These are phyloP conservation scores for Drosophila tripunctata DNA, from an alignment of 2,888 invertebrate species.

Conservation along the genomic window DNA sequence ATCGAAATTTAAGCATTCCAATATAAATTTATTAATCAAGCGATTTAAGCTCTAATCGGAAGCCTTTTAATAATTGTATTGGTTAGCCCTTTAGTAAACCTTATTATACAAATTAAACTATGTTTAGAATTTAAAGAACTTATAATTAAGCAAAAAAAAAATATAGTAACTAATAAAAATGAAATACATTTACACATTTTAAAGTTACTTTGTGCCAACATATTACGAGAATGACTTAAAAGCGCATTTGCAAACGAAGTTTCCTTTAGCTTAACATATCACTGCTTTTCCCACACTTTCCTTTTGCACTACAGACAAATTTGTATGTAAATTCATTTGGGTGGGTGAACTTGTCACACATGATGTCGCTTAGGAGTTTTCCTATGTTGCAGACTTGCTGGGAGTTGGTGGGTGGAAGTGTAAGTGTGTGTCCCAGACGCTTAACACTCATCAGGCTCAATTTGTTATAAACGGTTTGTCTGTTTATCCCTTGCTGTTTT, in stretches of 20 bases:
- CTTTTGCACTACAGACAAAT: conserved; percentile 61
- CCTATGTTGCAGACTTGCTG: conserved; percentile 37
- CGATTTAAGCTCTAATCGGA: no score
- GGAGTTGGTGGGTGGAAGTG: conserved; percentile 2
- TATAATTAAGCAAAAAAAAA: neutral
- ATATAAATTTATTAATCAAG: no score
- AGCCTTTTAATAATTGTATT: no score
- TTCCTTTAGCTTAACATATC: conserved; percentile 17
- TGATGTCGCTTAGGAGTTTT: conserved; percentile 49
- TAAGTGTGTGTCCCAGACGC: conserved; percentile 47
- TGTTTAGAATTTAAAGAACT: neutral
- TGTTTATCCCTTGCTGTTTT: conserved; percentile 64
- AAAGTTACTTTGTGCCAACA: neutral
- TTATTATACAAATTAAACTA: no score
- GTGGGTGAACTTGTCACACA: conserved; percentile 66
- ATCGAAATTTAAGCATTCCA: no score
- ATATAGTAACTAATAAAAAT: neutral
- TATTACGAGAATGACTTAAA: neutral
- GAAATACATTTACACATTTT: neutral
- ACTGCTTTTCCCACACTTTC: conserved; percentile 45
- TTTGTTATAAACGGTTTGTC: conserved; percentile 70
- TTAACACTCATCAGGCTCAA: conserved; percentile 77
- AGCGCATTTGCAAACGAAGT: neutral
- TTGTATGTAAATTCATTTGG: conserved; percentile 73
- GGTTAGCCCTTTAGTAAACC: no score